Base-by-base conservation (phyloP, 2,888 invertebrate genomes). In the Protula sp. region DNA sequence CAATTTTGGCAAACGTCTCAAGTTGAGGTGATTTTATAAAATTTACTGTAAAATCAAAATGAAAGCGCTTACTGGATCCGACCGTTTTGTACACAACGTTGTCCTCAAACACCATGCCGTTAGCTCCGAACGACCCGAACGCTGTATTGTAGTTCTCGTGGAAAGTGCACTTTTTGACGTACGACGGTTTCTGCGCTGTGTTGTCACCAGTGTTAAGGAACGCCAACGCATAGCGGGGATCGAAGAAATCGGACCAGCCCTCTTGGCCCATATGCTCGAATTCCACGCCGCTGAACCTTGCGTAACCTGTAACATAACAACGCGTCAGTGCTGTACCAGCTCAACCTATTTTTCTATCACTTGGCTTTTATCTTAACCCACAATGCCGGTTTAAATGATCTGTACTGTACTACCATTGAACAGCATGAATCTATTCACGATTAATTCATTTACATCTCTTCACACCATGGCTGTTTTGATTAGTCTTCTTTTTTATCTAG, bases 11-110 rank as follows among this genome's bases (percentile, higher is more conserved):
- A n/a, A n/a, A n/a, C n/a, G n/a, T n/a, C n/a, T n/a, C n/a, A n/a
- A n/a, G n/a, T n/a, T n/a, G n/a, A n/a, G n/a, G n/a, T n/a, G n/a
- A n/a, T n/a, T n/a, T n/a, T n/a, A n/a, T n/a, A 38, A 19, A 38
- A 14, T 38, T 19, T 38, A 38, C 38, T 38, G 38, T 38, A 38
- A 9, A 14, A 38, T 38, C 19, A 38, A 38, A 38, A 38, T 38
- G 19, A 14, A 38, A 38, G 19, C 28, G 52, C 60, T 54, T 63
- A 60, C 66, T 64, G 52, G 65, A 62, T 22, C 71, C 66, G 30
- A 70, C 64, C 2, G 71, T 66, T 22, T 58, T 54, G 55, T 68
- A 61, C 2, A 71, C 54, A n/a, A 69, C 64, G 48, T 70, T 71
- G 31, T 65, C 59, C 5, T 31, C 47, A 1, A 71, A 51, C 14